These are phyloP conservation scores for Archivesica marissinica DNA, from an alignment of 1,140 invertebrate species.

Conservation along the genomic window DNA sequence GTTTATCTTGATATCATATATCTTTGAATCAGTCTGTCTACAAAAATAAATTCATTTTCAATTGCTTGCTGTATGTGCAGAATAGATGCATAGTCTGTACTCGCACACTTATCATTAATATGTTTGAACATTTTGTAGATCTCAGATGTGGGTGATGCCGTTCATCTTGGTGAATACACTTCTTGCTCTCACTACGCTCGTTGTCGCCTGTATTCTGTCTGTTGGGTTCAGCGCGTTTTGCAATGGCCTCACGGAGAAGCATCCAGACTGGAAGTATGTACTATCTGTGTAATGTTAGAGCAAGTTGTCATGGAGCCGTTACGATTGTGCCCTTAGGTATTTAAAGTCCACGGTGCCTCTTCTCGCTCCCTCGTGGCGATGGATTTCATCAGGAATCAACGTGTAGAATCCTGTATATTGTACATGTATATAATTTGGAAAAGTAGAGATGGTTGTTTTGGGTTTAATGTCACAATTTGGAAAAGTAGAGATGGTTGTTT, in stretches of 20 bases:
- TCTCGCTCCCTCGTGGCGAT: neutral
- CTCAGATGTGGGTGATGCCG: constrained; percentile 78
- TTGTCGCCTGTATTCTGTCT: constrained; percentile 70
- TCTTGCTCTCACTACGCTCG: constrained; percentile 58
- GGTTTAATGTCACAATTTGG: too few relatives aligned
- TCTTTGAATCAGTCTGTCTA: too few relatives aligned
- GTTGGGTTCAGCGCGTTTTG: constrained; percentile 72
- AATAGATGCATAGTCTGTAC: too few relatives aligned
- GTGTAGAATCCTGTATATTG: too few relatives aligned
- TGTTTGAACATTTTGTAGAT: constrained; percentile 67
- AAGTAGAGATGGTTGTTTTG: too few relatives aligned
- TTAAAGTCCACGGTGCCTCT: neutral
- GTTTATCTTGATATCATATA: too few relatives aligned
- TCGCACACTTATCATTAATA: too few relatives aligned
- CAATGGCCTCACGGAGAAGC: constrained; percentile 38
- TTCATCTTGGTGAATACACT: constrained; percentile 70
- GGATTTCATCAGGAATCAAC: too few relatives aligned
- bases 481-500: neutral
- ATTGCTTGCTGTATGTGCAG: too few relatives aligned
- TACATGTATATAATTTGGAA: too few relatives aligned
- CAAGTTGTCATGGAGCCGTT: neutral
- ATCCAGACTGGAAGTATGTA: neutral
- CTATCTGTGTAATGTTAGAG: neutral
- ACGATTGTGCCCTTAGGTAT: neutral
- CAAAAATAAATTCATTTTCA: too few relatives aligned